Conservation (phyloP, 2,113 vertebrate species). For the Scartelaos histophorus region DNA sequence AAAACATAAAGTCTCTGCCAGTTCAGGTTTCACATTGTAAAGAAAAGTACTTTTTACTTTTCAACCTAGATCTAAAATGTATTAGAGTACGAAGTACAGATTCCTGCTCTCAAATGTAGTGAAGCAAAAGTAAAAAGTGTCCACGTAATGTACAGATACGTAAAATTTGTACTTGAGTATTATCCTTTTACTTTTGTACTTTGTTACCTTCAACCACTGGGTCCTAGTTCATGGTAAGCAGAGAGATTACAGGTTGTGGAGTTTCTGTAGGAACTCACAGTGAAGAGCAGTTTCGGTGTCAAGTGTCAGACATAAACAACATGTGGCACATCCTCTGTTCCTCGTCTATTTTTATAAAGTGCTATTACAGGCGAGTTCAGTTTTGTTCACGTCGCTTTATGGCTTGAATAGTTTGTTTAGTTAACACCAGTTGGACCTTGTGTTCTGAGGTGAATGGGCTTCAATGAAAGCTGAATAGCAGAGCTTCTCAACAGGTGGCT, state of each 20-base stretch:
- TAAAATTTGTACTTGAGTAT: too few relatives aligned
- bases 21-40: too few relatives aligned
- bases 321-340: constrained; percentile 34
- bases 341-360: constrained; percentile 35
- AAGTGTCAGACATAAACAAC: constrained; percentile 31
- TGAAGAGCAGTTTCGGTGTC: constrained; percentile 28
- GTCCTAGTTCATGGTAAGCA: background rate
- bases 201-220: too few relatives aligned
- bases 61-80: too few relatives aligned
- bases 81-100: too few relatives aligned
- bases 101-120: too few relatives aligned
- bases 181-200: too few relatives aligned
- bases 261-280: constrained; percentile 21
- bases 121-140: too few relatives aligned
- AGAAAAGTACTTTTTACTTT: too few relatives aligned
- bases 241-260: background rate
- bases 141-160: too few relatives aligned
- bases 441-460: background rate
- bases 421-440: background rate
- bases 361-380: background rate
- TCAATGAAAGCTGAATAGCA: background rate
- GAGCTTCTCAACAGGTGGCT: background rate
- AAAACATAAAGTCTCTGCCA: too few relatives aligned
- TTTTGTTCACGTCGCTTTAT: background rate
- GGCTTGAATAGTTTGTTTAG: background rate